Evolutionary conservation across 2,113 vertebrate genomes (phyloP).

Genomic region (Dicerorhinus sumatrensis): DNA sequence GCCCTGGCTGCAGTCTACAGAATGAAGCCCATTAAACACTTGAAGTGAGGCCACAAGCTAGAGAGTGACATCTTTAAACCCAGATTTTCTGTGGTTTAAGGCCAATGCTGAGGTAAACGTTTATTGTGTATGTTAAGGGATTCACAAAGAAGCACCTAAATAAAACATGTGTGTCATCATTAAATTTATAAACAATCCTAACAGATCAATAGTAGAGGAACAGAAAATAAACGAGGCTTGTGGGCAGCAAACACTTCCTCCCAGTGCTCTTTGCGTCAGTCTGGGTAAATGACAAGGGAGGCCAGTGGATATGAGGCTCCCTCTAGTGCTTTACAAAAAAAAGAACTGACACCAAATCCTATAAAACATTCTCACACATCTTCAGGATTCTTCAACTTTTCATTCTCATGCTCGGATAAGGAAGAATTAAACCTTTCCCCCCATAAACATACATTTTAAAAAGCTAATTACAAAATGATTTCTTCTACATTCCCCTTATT

Average conservation of each 20-base stretch:
- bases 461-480: neutral
- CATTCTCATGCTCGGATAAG: neutral
- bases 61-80: neutral
- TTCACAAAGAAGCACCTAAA: constrained; percentile 35
- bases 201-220: neutral
- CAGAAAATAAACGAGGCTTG: constrained; percentile 22
- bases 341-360: neutral
- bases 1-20: neutral
- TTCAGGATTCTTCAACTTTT: neutral
- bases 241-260: neutral
- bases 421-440: neutral
- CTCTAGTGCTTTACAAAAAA: constrained; percentile 68
- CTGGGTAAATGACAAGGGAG: neutral
- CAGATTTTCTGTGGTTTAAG: neutral
- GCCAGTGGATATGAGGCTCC: constrained; percentile 63
- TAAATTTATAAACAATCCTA: constrained; percentile 32
- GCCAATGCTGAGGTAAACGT: neutral
- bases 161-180: neutral
- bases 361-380: neutral
- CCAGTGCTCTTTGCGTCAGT: neutral
- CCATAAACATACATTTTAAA: neutral
- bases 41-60: neutral
- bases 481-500: neutral
- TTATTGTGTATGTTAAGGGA: constrained; percentile 30
- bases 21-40: neutral